A percentile compares a stretch with the other conserved stretches of the same genome.
Conservation (phyloP, 1,140 invertebrate genomes). For the Tribolium castaneum region DNA sequence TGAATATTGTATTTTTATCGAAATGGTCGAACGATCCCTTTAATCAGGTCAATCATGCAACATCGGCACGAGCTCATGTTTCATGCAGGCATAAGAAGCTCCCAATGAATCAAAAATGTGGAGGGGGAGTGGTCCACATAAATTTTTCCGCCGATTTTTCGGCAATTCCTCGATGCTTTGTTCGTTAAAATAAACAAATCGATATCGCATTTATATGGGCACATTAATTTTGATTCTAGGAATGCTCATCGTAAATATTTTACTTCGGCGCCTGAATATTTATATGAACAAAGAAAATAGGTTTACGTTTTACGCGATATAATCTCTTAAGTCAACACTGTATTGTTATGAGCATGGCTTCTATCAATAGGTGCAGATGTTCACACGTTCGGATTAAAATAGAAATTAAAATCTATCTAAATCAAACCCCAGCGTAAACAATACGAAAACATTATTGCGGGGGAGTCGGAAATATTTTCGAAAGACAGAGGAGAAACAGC, state of each 20-base stretch:
- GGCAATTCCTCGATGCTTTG: neutral
- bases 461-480: conserved; percentile 28
- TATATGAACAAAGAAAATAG: conserved; percentile 44
- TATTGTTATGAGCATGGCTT: conserved; percentile 42
- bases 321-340: conserved; percentile 50
- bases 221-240: conserved; percentile 44
- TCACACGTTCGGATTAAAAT: conserved; percentile 51
- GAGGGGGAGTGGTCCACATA: neutral
- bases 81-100: neutral
- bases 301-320: conserved; percentile 40
- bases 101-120: neutral
- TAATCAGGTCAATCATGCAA: conserved; percentile 19
- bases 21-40: conserved; percentile 29
- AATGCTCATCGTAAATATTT: conserved; percentile 41
- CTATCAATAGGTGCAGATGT: conserved; percentile 51
- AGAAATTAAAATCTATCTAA: conserved; percentile 46
- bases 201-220: conserved; percentile 33
- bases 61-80: neutral
- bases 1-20: conserved; percentile 40
- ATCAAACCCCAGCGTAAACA: conserved; percentile 28
- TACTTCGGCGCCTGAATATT: conserved; percentile 42
- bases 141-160: conserved; percentile 1
- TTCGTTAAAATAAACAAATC: conserved; percentile 36
- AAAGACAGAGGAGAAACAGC: conserved; percentile 12
- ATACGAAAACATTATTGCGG: conserved; percentile 29